Conservation (phyloP, 2,888 invertebrate genomes). For the Horisme vitalbata region DNA sequence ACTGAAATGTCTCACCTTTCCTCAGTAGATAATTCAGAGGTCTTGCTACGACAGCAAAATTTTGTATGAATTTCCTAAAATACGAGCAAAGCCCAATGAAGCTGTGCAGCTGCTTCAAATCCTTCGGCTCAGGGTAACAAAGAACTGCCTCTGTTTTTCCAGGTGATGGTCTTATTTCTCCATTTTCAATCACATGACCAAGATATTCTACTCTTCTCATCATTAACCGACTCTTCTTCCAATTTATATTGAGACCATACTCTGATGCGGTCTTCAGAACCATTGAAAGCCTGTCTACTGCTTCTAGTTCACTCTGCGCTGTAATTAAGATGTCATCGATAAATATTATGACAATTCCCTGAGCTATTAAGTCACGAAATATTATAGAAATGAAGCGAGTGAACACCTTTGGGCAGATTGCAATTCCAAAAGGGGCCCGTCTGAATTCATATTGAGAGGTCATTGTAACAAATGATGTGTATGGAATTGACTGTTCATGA, state of each 20-base stretch:
- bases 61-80: conserved; percentile 31
- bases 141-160: conserved; percentile 7
- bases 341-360: conserved; percentile 27
- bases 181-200: neutral
- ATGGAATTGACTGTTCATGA: too few species aligned
- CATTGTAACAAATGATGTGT: too few species aligned
- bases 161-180: neutral
- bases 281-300: neutral
- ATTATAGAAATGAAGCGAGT: conserved; percentile 28
- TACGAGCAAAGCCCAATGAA: conserved; percentile 24
- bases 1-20: conserved; percentile 19
- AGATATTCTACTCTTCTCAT: too few species aligned
- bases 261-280: too few species aligned
- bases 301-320: conserved; percentile 24
- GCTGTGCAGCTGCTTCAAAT: conserved; percentile 4
- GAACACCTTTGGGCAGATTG: too few species aligned
- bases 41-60: conserved; percentile 5
- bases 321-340: conserved; percentile 35
- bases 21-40: too few species aligned
- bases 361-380: conserved; percentile 26
- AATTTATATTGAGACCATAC: too few species aligned
- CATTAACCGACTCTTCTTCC: too few species aligned
- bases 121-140: conserved; percentile 8
- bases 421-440: too few species aligned
- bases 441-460: too few species aligned